Evolutionary conservation across 2,888 invertebrate genomes (phyloP).

Genomic region (Sepioteuthis lessoniana): DNA sequence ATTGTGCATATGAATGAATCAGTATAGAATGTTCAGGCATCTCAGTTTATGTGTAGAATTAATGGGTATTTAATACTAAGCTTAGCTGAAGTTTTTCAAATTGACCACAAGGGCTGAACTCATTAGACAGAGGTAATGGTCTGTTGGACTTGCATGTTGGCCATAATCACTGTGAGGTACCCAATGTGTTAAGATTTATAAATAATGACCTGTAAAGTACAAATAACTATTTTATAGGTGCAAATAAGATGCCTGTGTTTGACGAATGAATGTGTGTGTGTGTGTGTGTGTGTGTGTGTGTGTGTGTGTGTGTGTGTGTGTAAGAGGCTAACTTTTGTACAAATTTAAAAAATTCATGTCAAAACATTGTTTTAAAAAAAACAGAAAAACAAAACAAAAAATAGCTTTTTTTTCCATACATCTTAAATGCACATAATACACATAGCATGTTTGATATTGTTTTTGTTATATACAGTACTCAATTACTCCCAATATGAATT

Average conservation of each 20-base stretch:
- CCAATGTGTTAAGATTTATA: not conserved
- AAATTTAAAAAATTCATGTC: not conserved
- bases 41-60: not conserved
- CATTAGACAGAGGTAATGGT: not conserved
- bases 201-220: slow-evolving; percentile 5
- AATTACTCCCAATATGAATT: not conserved
- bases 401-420: not conserved
- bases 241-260: not conserved
- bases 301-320: not conserved
- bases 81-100: not conserved
- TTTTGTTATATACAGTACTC: not conserved
- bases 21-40: not conserved
- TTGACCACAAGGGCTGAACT: not conserved
- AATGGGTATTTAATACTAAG: not conserved
- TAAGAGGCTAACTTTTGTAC: not conserved
- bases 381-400: not conserved
- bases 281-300: not conserved
- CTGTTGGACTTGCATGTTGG: not conserved
- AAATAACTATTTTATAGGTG: not conserved
- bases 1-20: not conserved
- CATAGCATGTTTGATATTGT: not conserved
- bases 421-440: slow-evolving; percentile 20
- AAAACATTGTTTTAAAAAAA: not conserved
- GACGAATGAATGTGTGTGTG: too few relatives aligned
- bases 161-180: not conserved